Conservation (phyloP, 2,797 vertebrate genomes). For the Sebastiscus albofasciatus region DNA sequence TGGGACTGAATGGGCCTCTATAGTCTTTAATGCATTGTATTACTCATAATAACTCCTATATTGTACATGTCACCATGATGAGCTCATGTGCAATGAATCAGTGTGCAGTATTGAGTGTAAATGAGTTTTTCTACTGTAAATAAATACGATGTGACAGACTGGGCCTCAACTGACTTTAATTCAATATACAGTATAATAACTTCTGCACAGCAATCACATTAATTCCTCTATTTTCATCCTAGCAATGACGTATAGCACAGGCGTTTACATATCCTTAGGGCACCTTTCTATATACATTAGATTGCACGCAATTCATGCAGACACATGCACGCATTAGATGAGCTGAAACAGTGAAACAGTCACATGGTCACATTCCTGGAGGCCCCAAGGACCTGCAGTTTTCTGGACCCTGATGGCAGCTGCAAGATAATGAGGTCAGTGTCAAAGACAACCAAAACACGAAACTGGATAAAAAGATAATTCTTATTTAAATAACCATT, state of each 20-base stretch:
- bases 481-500: background rate
- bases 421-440: slow-evolving; percentile 21
- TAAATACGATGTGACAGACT: background rate
- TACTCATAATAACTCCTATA: background rate
- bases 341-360: slow-evolving; percentile 9
- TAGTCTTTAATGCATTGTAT: background rate
- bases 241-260: background rate
- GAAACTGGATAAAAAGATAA: background rate
- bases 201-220: background rate
- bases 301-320: background rate
- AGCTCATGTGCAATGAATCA: background rate
- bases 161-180: background rate
- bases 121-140: background rate
- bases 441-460: slow-evolving; percentile 8
- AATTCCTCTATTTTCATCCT: background rate
- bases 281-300: background rate
- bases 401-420: slow-evolving; percentile 33
- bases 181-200: background rate
- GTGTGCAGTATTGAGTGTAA: background rate
- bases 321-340: background rate
- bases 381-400: slow-evolving; percentile 38
- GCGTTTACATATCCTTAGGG: background rate
- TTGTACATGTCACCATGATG: background rate
- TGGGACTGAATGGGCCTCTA: background rate
- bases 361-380: slow-evolving; percentile 57